Evolutionary conservation across 1,140 invertebrate genomes (phyloP), one percentile per base, ranked within the genome.

Genomic region (Pseudomyrmex gracilis): DNA sequence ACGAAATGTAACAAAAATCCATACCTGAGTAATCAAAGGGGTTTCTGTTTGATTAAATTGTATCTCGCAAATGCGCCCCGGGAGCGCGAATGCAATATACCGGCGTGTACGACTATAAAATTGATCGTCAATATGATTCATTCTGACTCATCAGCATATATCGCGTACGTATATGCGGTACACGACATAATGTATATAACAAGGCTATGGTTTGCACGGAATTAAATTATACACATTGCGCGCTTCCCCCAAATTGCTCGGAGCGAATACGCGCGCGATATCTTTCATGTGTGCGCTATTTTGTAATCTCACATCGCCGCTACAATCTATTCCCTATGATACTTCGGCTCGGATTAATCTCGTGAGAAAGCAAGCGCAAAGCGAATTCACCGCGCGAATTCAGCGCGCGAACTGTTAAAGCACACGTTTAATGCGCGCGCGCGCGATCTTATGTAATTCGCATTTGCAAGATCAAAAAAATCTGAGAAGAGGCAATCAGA

Each of bases 171-270:
- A 64, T 78, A 80, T 66, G 20, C 60, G 76, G 66, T 71, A 80
- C 76, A 80, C 76, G 76, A 80, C 53, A 71, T 80, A 80, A 80
- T 80, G 76, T 55, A 58, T 66, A 80, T 80, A 80, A 80, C 76
- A 80, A 80, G 76, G 51, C 76, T 80, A 71, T 80, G 53, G 76
- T 80, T 80, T 80, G 76, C 76, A 57, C 66, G 76, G 76, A 80
- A 80, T 80, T 80, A 80, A 80, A 80, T 80, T 80, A 80, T 71
- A 80, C 76, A 80, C 76, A 80, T 80, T 70, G 76, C 76, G 76
- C 76, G n/a, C n/a, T n/a, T 80, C 71, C 64, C 76, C 76, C 66
- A 80, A 80, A 80, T 80, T 80, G 76, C 76, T 34, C 45, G 66
- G 43, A 80, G 76, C 64, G 12, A 78, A 43, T 53, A 24, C 61